These are phyloP conservation scores for Sinocyclocheilus anophthalmus DNA, from an alignment of 2,113 vertebrate species.

Conservation along the genomic window DNA sequence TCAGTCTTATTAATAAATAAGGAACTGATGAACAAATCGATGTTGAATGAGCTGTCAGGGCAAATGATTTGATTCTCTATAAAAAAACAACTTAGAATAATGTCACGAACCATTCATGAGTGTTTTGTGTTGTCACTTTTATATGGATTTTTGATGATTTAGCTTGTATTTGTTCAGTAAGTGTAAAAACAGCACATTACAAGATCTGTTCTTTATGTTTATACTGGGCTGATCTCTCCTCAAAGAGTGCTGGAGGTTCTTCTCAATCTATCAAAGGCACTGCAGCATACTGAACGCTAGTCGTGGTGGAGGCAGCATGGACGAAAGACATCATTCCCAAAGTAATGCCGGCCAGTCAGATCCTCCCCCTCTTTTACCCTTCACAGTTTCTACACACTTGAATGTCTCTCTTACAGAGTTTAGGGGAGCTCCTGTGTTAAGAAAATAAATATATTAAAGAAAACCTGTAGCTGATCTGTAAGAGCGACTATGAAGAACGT, in stretches of 20 bases:
- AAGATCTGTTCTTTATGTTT: constrained; percentile 15
- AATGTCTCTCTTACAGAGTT: constrained; percentile 69
- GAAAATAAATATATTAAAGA: constrained; percentile 68
- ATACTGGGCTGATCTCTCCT: background rate
- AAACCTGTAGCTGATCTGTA: constrained; percentile 43
- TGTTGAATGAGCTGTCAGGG: constrained; percentile 12
- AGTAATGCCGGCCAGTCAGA: constrained; percentile 63
- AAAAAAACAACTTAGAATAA: background rate
- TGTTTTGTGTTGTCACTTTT: background rate
- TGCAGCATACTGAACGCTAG: constrained; percentile 6
- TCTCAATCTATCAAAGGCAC: constrained; percentile 32
- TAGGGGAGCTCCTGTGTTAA: constrained; percentile 77
- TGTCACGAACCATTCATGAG: background rate
- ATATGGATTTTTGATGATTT: background rate
- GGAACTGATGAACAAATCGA: constrained; percentile 46
- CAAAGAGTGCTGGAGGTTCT: constrained; percentile 11
- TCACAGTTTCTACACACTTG: constrained; percentile 68
- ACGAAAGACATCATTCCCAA: constrained; percentile 63
- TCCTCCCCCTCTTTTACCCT: constrained; percentile 67
- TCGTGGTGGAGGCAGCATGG: constrained; percentile 29
- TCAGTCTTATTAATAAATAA: constrained; percentile 74
- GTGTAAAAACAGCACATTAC: constrained; percentile 3
- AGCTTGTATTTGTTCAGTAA: background rate
- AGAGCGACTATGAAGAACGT: constrained; percentile 30
- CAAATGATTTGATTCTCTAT: background rate